phyloP scores from a whole-genome alignment of 2,888 invertebrate species.

The Hirtodrosophila duncani region DNA sequence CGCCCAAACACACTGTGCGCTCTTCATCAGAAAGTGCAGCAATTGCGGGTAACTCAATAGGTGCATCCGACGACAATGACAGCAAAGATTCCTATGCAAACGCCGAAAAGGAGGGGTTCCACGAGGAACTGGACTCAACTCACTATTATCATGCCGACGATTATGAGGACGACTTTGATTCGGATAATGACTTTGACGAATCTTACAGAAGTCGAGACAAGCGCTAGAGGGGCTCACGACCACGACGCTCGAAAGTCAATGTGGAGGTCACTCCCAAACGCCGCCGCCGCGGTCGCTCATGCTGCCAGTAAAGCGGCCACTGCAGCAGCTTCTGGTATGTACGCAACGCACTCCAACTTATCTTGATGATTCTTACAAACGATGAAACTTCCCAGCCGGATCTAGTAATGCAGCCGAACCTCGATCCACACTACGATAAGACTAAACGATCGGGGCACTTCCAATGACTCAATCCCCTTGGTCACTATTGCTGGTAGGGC shows the following conservation, averaged over 20 bases:
- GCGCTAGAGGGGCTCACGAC: conserved; percentile 82
- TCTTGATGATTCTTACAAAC: conserved; percentile 77
- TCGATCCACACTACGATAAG: conserved; percentile 48
- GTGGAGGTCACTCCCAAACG: conserved; percentile 75
- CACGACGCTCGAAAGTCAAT: conserved; percentile 65
- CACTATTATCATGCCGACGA: conserved; percentile 86
- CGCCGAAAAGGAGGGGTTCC: conserved; percentile 90
- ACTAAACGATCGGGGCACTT: conserved; percentile 55
- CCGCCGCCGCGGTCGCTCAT: conserved; percentile 48
- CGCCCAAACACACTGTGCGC: conserved; percentile 94
- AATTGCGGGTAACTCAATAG: conserved; percentile 80
- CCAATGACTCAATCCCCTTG: conserved; percentile 45
- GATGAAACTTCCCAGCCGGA: conserved; percentile 79
- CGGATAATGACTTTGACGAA: conserved; percentile 95
- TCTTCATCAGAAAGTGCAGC: conserved; percentile 83
- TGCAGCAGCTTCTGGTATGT: conserved; percentile 65
- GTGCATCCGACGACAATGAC: conserved; percentile 81
- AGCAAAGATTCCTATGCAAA: conserved; percentile 90
- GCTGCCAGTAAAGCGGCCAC: conserved; percentile 57
- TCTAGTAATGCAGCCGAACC: conserved; percentile 60
- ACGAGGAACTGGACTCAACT: conserved; percentile 91
- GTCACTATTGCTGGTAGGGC: conserved; percentile 46
- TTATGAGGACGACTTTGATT: conserved; percentile 93
- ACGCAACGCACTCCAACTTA: conserved; percentile 77
- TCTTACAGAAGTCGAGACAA: conserved; percentile 88